A percentile compares a stretch with the other conserved stretches of the same genome.
phyloP scores from a whole-genome alignment of 1,140 invertebrate species.

The Diabrotica undecimpunctata region DNA sequence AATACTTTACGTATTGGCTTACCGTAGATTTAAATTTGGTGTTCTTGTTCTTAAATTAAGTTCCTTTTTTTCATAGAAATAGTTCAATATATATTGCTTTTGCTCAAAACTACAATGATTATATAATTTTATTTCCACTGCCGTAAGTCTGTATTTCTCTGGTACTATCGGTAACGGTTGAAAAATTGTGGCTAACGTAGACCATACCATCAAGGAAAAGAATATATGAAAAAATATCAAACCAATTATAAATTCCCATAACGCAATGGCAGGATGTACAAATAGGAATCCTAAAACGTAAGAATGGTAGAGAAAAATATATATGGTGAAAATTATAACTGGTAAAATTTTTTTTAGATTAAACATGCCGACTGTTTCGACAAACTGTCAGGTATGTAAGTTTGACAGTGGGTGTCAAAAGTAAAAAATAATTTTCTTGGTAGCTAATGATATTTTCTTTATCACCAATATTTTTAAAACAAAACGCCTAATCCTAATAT shows the following conservation, averaged over 20 bases:
- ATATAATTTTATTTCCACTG: neutral
- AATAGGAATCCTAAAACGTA: constrained; percentile 10
- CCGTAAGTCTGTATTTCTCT: neutral
- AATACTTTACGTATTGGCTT: neutral
- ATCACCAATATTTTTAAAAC: no score
- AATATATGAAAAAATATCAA: neutral
- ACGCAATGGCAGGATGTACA: neutral
- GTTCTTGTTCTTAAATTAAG: constrained; percentile 5
- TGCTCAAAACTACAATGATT: neutral
- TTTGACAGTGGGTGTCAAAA: no score
- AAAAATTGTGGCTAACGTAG: constrained; percentile 9
- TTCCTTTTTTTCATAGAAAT: neutral
- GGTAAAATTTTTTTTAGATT: neutral
- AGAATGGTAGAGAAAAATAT: constrained; percentile 3
- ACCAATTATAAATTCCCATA: neutral
- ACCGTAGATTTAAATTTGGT: neutral
- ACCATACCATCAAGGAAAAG: constrained; percentile 11
- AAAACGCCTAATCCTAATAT: no score
- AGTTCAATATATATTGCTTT: neutral
- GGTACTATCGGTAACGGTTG: neutral
- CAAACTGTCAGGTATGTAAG: no score
- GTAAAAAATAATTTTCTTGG: no score
- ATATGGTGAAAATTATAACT: neutral
- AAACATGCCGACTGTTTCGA: no score
- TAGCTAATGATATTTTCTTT: no score